Conservation (phyloP, 1,140 invertebrate genomes). For the Drosophila orosa region DNA sequence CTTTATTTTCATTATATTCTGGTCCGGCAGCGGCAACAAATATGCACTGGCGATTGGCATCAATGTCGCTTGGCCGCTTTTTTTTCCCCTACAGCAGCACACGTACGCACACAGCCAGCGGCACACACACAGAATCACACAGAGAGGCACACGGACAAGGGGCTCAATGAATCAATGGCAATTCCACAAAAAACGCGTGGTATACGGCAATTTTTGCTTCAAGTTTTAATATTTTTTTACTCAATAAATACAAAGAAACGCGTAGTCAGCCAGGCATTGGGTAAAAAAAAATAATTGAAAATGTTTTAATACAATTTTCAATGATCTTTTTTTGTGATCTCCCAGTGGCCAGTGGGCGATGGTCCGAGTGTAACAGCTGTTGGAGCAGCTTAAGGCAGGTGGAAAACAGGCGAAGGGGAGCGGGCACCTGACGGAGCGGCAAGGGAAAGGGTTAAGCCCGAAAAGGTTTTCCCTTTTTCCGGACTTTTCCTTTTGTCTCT, state of each 20-base stretch:
- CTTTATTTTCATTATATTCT: constrained; percentile 58
- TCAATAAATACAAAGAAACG: constrained; percentile 47
- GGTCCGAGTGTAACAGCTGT: constrained; percentile 59
- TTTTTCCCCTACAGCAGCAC: constrained; percentile 33
- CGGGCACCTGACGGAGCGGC: constrained; percentile 60
- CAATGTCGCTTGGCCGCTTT: constrained; percentile 80
- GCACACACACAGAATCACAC: constrained; percentile 15
- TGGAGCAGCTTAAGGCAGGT: constrained; percentile 20
- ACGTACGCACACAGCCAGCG: constrained; percentile 21
- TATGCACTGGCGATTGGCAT: constrained; percentile 71
- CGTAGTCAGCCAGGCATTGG: constrained; percentile 62
- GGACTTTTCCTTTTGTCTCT: constrained; percentile 43
- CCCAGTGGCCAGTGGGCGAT: constrained; percentile 45
- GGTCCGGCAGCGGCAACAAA: constrained; percentile 45
- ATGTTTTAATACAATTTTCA: constrained; percentile 51
- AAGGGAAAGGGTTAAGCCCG: constrained; percentile 2
- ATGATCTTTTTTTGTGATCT: constrained; percentile 44
- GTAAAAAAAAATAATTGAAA: constrained; percentile 66
- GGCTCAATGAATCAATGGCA: constrained; percentile 61
- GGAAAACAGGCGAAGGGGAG: constrained; percentile 3
- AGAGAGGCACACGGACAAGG: constrained; percentile 31
- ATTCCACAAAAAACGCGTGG: constrained; percentile 67
- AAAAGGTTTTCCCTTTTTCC: constrained; percentile 66
- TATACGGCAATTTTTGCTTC: constrained; percentile 36
- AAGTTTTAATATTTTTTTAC: constrained; percentile 25